Evolutionary conservation across 2,888 invertebrate genomes (phyloP).

Genomic region (Cybosia mesomella): DNA sequence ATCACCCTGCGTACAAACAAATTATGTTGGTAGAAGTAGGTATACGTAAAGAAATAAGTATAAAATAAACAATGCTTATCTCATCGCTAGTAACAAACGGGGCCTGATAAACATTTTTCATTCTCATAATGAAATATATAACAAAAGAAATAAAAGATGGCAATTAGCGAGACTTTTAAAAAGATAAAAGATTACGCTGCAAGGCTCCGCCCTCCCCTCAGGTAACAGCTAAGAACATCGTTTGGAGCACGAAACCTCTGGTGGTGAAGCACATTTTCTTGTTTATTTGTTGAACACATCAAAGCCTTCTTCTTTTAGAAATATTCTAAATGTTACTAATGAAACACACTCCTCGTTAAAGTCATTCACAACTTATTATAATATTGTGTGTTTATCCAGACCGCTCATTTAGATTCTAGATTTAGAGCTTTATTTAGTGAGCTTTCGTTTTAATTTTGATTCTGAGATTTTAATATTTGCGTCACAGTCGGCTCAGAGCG

Average conservation of each 20-base stretch:
- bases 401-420: background rate
- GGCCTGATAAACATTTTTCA: background rate
- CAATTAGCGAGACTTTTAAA: conserved; percentile 12
- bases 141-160: conserved; percentile 5
- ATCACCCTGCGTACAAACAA: background rate
- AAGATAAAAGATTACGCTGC: conserved; percentile 18
- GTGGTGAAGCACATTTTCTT: background rate
- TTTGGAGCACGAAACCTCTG: background rate
- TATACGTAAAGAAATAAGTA: background rate
- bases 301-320: background rate
- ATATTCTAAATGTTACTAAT: background rate
- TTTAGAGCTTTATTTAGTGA: background rate
- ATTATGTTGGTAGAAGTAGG: background rate
- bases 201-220: background rate
- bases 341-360: background rate
- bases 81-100: background rate
- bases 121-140: background rate
- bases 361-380: background rate
- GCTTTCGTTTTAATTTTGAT: background rate
- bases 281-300: background rate
- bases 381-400: background rate
- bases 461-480: background rate
- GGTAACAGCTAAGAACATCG: background rate
- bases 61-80: background rate
- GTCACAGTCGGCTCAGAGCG: background rate